phyloP scores from a whole-genome alignment of 2,888 invertebrate genomes.

The Amphipyra tragopoginis region DNA sequence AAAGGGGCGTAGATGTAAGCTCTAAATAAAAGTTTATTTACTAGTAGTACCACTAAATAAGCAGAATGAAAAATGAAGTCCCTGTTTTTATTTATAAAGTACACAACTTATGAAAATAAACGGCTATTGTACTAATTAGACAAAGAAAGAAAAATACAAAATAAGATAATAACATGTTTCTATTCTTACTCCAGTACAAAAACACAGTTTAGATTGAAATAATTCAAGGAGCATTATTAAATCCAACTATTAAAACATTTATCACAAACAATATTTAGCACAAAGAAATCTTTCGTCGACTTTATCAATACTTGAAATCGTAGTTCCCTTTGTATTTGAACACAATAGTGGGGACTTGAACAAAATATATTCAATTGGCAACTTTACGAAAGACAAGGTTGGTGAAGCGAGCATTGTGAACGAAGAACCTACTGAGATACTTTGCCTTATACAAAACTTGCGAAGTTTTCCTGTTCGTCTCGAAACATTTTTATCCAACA shows the following conservation, averaged over 20 bases:
- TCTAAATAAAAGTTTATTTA: neutral
- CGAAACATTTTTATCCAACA: constrained; percentile 59
- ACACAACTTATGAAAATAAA: neutral
- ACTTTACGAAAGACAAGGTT: constrained; percentile 56
- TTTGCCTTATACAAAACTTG: constrained; percentile 55
- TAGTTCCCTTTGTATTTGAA: constrained; percentile 50
- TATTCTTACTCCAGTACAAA: neutral
- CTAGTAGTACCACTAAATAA: neutral
- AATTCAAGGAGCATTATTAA: neutral
- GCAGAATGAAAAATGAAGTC: neutral
- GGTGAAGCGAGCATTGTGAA: constrained; percentile 59
- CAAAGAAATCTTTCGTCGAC: constrained; percentile 44
- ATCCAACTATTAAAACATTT: constrained; percentile 11
- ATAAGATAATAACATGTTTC: neutral
- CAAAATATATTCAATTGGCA: constrained; percentile 62
- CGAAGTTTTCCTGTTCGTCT: constrained; percentile 59
- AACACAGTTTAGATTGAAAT: neutral
- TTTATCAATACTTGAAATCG: constrained; percentile 50
- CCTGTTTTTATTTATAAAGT: neutral
- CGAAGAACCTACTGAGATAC: constrained; percentile 54
- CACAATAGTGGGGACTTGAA: constrained; percentile 56
- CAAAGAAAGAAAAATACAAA: neutral
- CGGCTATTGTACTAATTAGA: neutral
- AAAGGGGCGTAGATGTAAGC: neutral
- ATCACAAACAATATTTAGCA: constrained; percentile 8